These are phyloP conservation scores for Campopleginae sp. DNA, from an alignment of 2,888 invertebrate genomes.

Conservation along the genomic window DNA sequence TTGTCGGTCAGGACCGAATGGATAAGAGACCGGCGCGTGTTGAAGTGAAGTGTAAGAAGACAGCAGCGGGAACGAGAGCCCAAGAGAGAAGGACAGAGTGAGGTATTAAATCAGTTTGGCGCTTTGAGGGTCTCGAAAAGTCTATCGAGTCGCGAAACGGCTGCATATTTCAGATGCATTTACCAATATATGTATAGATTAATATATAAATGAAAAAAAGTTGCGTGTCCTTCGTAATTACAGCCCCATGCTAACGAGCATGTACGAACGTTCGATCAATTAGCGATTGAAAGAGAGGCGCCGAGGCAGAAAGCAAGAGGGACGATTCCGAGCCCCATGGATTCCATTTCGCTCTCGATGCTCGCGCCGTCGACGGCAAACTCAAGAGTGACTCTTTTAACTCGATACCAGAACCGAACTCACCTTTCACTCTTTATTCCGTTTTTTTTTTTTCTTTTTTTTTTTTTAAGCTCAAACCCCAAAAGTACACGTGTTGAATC, in stretches of 20 bases:
- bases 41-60: not conserved
- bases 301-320: conserved; percentile 28
- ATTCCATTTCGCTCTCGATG: conserved; percentile 64
- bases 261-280: conserved; percentile 63
- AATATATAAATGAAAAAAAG: conserved; percentile 29
- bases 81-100: not conserved
- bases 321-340: conserved; percentile 39
- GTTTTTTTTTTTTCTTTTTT: conserved; percentile 17
- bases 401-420: not conserved
- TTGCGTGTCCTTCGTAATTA: conserved; percentile 66
- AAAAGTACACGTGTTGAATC: conserved; percentile 61
- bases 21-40: conserved; percentile 47
- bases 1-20: conserved; percentile 59
- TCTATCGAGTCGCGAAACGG: conserved; percentile 29
- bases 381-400: conserved; percentile 21
- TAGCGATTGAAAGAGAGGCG: conserved; percentile 63
- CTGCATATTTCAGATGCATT: conserved; percentile 42
- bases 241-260: conserved; percentile 65
- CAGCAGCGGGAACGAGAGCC: not conserved
- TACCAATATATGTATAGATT: conserved; percentile 29
- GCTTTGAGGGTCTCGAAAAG: conserved; percentile 22
- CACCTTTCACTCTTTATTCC: conserved; percentile 11
- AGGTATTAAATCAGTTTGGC: conserved; percentile 43
- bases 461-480: conserved; percentile 11
- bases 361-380: conserved; percentile 5